Evolutionary conservation across 2,113 vertebrate genomes (phyloP).

Genomic region (Indicator maculatus): DNA sequence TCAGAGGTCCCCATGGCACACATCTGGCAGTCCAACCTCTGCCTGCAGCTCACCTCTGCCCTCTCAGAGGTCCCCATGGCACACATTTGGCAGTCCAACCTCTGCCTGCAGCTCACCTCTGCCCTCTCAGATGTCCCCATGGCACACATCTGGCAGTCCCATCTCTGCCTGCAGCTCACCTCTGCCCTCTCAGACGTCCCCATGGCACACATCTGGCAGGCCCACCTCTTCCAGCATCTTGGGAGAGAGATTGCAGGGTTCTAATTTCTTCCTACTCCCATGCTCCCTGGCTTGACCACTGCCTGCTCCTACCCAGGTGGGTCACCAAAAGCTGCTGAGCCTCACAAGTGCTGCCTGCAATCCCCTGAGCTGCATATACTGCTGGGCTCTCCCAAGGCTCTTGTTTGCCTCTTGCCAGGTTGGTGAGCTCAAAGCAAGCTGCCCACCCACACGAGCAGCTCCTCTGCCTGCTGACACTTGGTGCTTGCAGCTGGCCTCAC

Average conservation of each 20-base stretch:
- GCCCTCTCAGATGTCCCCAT: background rate
- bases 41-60: constrained; percentile 1
- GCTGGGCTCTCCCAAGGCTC: background rate
- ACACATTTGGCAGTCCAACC: background rate
- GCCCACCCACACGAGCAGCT: background rate
- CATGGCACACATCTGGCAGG: background rate
- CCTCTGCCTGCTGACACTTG: background rate
- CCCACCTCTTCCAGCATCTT: rapidly evolving
- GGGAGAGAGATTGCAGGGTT: background rate
- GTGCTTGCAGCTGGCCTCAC: background rate
- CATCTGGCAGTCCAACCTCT: background rate
- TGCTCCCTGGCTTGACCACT: background rate
- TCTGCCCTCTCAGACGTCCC: background rate
- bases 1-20: background rate
- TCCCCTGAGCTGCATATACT: background rate
- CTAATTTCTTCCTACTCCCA: background rate
- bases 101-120: too few species aligned
- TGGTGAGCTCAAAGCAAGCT: background rate
- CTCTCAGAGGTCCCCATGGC: background rate
- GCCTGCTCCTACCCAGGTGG: background rate
- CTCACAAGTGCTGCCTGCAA: background rate
- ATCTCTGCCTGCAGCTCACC: too few species aligned
- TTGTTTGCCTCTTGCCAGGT: background rate
- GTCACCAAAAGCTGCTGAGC: background rate
- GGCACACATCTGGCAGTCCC: background rate